Evolutionary conservation across 2,797 vertebrate genomes (phyloP), one percentile per base, ranked within the genome.

Genomic region (Pogonophryne albipinna): DNA sequence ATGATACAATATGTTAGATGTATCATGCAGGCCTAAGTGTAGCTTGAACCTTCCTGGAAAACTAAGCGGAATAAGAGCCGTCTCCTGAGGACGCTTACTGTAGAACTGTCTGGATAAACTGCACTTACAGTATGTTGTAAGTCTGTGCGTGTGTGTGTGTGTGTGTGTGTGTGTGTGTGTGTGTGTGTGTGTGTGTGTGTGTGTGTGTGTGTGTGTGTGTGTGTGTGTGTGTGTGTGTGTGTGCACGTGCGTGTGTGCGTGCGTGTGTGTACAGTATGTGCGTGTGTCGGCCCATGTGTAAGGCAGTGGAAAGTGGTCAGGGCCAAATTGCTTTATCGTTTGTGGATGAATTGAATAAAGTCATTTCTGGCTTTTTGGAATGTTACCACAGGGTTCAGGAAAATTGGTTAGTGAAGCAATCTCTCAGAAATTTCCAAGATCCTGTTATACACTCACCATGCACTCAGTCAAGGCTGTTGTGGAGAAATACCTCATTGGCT

Each of bases 281-380:
- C 4, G 46, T 10, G 46, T 10, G 47, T 38, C 34, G 0, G 69
- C 59, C 69, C 73, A 76, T 79, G 87, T 86, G 87, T 86, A 85
- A 89, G 85, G 72, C 80, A 87, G 91, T 81, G 79, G 90, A 91
- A 92, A 93, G 91, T 91, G 92, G 90, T 93, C 67, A 16, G 88
- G 78, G 71, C 86, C 77, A 94, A 95, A 95, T 93, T 93, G 87
- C 90, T 91, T 93, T 92, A 93, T 88, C 87, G 80, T 93, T 93
- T 86, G 80, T 85, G 87, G 89, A 89, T 92, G 88, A 91, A 89
- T 90, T 85, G 87, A 94, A 94, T 94, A 93, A 94, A 94, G 93
- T 92, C 91, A 91, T 92, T 93, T 94, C 90, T 92, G 89, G 92
- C 89, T 94, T 92, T 93, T 91, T 86, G 87, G 92, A 92, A 92